Evolutionary conservation across 1,140 invertebrate species (phyloP).

Genomic region (Procambarus virginalis): DNA sequence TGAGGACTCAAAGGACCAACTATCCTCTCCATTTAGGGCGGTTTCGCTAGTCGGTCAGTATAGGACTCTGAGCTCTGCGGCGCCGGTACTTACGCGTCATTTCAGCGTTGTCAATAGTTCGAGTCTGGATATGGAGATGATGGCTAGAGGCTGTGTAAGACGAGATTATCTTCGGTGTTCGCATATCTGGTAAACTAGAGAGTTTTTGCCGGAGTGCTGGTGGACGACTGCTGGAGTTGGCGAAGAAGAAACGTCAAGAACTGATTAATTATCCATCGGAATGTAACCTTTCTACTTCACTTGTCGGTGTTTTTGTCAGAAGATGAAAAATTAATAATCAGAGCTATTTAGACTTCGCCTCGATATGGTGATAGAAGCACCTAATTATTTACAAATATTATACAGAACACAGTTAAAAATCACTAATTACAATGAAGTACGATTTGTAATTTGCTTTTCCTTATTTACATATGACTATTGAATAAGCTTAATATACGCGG

Average conservation of each 20-base stretch:
- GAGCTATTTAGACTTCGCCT: background rate
- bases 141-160: slow-evolving; percentile 59
- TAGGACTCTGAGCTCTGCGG: slow-evolving; percentile 15
- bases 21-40: background rate
- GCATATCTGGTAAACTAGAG: slow-evolving; percentile 35
- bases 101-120: slow-evolving; percentile 16
- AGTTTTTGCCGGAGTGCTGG: slow-evolving; percentile 18
- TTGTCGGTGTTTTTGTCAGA: background rate
- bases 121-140: slow-evolving; percentile 60
- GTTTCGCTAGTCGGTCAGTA: background rate
- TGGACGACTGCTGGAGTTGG: background rate
- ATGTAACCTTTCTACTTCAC: background rate
- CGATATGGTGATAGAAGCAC: no score
- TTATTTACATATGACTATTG: no score
- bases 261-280: slow-evolving; percentile 15
- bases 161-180: slow-evolving; percentile 47
- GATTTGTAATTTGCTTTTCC: no score
- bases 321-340: background rate
- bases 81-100: background rate
- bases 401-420: no score
- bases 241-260: slow-evolving; percentile 13
- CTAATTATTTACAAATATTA: no score
- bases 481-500: no score
- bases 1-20: background rate
- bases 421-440: no score